These are phyloP conservation scores for Ips nitidus DNA, from an alignment of 1,140 invertebrate genomes.

Conservation along the genomic window DNA sequence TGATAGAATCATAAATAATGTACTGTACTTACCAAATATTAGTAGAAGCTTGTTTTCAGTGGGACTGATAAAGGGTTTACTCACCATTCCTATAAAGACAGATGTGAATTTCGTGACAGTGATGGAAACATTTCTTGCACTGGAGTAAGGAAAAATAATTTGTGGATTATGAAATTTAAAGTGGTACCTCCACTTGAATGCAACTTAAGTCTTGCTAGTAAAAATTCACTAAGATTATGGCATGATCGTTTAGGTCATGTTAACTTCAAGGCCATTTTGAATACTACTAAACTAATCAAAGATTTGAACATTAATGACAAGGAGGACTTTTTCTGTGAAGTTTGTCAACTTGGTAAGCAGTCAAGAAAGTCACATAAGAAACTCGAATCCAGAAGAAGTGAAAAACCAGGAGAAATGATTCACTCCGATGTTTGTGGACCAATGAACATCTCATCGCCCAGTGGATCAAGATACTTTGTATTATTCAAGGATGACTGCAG, in stretches of 20 bases:
- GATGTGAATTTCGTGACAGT: conserved; percentile 26
- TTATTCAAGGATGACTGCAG: no score
- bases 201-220: conserved; percentile 4
- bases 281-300: no score
- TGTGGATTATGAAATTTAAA: conserved; percentile 31
- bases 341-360: conserved; percentile 48
- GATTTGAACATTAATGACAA: not conserved
- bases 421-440: conserved; percentile 52
- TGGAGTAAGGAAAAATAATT: conserved; percentile 22
- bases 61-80: conserved; percentile 29
- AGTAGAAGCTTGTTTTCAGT: conserved; percentile 29
- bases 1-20: conserved; percentile 24
- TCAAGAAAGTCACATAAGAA: conserved; percentile 32
- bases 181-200: conserved; percentile 10
- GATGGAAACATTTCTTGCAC: conserved; percentile 27
- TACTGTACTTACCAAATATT: conserved; percentile 24
- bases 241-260: conserved; percentile 52
- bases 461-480: no score
- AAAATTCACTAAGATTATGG: conserved; percentile 42
- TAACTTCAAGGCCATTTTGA: conserved; percentile 40
- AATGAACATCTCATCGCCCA: conserved; percentile 48
- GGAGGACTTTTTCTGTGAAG: conserved; percentile 46
- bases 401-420: conserved; percentile 48
- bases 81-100: conserved; percentile 16
- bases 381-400: conserved; percentile 12